These are phyloP conservation scores for Drosophila equinoxialis DNA, from an alignment of 1,140 invertebrate genomes.

Conservation along the genomic window DNA sequence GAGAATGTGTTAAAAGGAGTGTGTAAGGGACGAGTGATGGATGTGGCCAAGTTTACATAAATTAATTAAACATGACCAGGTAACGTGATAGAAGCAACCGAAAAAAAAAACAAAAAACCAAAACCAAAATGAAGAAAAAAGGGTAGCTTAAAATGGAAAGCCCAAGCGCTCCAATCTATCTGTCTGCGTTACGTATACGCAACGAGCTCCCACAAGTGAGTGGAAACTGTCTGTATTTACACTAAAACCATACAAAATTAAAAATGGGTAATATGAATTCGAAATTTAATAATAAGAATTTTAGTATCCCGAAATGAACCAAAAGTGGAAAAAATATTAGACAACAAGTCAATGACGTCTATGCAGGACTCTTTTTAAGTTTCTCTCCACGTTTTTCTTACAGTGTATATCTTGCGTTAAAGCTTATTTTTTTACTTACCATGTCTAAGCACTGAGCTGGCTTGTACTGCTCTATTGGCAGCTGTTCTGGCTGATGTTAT, in stretches of 20 bases:
- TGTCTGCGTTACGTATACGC: slow-evolving; percentile 58
- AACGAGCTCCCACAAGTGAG: slow-evolving; percentile 22
- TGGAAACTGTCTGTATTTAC: neutral
- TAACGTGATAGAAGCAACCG: slow-evolving; percentile 58
- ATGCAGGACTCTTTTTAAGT: no score
- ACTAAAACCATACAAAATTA: neutral
- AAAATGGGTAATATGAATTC: neutral
- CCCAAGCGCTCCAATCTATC: slow-evolving; percentile 12
- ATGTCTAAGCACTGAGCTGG: slow-evolving; percentile 41
- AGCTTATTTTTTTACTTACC: neutral
- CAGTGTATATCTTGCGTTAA: neutral
- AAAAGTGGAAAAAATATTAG: neutral
- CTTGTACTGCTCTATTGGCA: slow-evolving; percentile 27
- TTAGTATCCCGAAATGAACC: no score
- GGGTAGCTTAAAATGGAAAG: slow-evolving; percentile 20
- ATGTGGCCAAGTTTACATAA: slow-evolving; percentile 69
- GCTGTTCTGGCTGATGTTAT: slow-evolving; percentile 4
- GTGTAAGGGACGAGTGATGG: slow-evolving; percentile 8
- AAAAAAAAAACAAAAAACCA: slow-evolving; percentile 10
- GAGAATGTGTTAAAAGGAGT: slow-evolving; percentile 15
- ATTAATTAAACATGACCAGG: slow-evolving; percentile 75
- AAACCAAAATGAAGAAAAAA: slow-evolving; percentile 5
- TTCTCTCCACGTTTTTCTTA: neutral
- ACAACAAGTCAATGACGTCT: neutral
- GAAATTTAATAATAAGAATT: no score